Evolutionary conservation across 2,113 vertebrate species (phyloP).

Genomic region (Anhinga anhinga): DNA sequence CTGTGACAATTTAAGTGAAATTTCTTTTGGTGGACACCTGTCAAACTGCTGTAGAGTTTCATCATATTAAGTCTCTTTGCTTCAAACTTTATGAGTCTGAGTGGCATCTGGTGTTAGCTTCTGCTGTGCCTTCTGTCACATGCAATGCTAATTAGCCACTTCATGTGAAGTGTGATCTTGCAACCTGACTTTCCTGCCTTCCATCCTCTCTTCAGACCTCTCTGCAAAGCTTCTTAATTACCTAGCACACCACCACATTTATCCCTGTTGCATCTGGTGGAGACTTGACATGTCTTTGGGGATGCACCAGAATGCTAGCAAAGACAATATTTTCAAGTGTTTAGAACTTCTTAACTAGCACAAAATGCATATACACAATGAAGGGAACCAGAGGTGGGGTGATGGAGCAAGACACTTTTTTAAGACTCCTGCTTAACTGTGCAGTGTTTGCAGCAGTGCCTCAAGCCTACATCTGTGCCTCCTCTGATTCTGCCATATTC

Average conservation of each 20-base stretch:
- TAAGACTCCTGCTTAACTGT: background rate
- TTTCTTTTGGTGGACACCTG: background rate
- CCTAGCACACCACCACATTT: background rate
- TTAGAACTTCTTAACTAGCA: background rate
- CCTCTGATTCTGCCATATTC: background rate
- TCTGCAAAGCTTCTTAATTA: background rate
- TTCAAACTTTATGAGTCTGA: background rate
- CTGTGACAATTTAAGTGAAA: background rate
- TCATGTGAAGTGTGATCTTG: background rate
- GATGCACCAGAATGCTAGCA: background rate
- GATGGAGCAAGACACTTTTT: background rate
- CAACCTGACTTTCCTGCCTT: background rate
- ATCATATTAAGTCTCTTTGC: background rate
- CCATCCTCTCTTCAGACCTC: background rate
- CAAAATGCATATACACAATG: background rate
- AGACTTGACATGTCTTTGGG: background rate
- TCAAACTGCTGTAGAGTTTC: background rate
- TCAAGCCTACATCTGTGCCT: background rate
- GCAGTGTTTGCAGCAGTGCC: background rate
- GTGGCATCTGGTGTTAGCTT: background rate
- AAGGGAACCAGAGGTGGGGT: rapidly evolving
- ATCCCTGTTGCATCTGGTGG: background rate
- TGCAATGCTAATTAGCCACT: background rate
- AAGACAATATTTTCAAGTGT: background rate
- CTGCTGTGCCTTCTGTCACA: background rate